Evolutionary conservation across 1,140 invertebrate genomes (phyloP), one percentile per base, ranked within the genome.

Genomic region (Drosophila orosa): DNA sequence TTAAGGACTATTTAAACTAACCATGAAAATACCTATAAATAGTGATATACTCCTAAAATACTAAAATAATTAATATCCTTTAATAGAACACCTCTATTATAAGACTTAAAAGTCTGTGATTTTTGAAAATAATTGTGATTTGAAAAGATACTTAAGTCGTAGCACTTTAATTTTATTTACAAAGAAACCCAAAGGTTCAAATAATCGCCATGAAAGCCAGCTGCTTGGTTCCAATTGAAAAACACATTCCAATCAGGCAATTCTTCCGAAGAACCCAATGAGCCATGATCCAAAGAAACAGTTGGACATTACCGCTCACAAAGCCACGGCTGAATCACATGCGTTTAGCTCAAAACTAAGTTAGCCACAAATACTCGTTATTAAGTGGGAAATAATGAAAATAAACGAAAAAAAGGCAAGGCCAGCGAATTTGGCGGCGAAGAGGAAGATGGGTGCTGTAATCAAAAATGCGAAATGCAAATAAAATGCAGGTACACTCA

Each of bases 381-480:
- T 50, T 50, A 50, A 50, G 48, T 33, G 17, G 13, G 59, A 57
- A 29, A 55, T 24, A 39, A 40, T 31, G 12, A 67, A 65, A 39
- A 52, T 17, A 57, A 57, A 47, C 31, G 27, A 35, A 19, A 42
- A 42, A 63, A 52, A 25, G 27, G 22, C 22, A 65, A 74, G 57
- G 66, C 45, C 66, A 68, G 35, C 44, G 22, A 52, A 54, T 31
- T 54, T 54, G 9, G 31, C 6, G 9, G 31, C 6, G 3, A 44
- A 52, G 42, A 40, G 8, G 33, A 37, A 60, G 33, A 57, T 25
- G 22, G 17, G 17, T 50, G 19, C 29, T 65, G 50, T 56, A 48
- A 56, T 39, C 73, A 75, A 52, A 75, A 55, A 77, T 47, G 50
- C 47, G 33, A 74, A 74, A 74, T 76, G 63, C 73, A 61, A 77